Evolutionary conservation across 1,140 invertebrate genomes (phyloP), one percentile per base, ranked within the genome.

Genomic region (Lepidurus arcticus): DNA sequence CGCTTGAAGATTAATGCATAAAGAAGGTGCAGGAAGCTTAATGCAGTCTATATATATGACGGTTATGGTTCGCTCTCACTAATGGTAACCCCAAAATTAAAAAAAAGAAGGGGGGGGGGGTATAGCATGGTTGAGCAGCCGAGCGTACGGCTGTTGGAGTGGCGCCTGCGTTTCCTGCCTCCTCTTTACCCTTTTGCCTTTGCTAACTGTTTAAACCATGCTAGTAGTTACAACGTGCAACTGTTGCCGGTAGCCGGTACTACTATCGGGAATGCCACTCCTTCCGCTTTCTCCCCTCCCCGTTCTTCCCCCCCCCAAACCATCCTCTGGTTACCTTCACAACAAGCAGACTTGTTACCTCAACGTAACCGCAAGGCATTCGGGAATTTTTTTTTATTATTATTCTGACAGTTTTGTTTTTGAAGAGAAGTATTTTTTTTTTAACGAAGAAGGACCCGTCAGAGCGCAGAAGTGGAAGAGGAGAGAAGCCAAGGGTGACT

Each of bases 401-500:
- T 34, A 4, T 34, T 34, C 34, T 34, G 4, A 34, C 34, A 34
- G 34, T 34, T 26, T 34, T 34, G 34, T 34, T 34, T 34, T 34
- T 34, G 34, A 34, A 34, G 34, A 34, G 34, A 34, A 34, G 34
- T 34, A 34, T 3, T 34, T 34, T 34, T 34, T 34, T 34, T 34
- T 26, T 1, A 26, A 26, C 1, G 34, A 34, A 3, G 34, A 34
- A 34, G 34, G 34, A 34, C 34, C 4, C 34, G 34, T 34, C 34
- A 34, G 34, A 65, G 13, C 21, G 53, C 34, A 34, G 34, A 65
- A 65, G 53, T n/a, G 53, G 16, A 21, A 65, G 53, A 65, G 53
- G 53, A 65, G 13, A 65, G 53, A 65, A 65, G 53, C 53, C 53
- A 65, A 65, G 53, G 53, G 53, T 65, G 53, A 65, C 53, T 65